Conservation (phyloP, 2,888 invertebrate species). For the Petrophora chlorosata region DNA sequence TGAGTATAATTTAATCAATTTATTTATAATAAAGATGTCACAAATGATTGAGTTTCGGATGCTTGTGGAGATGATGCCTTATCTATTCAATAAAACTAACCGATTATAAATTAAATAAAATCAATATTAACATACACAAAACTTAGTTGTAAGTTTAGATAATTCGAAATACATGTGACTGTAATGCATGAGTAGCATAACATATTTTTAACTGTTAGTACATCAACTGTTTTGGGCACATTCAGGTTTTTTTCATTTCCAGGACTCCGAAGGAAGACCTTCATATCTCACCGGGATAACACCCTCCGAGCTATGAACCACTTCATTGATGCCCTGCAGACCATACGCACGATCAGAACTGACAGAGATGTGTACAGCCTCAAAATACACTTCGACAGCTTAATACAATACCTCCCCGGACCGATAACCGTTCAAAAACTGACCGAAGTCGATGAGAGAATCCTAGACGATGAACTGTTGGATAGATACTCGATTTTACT, state of each 20-base stretch:
- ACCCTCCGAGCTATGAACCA: slow-evolving; percentile 47
- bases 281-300: slow-evolving; percentile 33
- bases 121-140: background rate
- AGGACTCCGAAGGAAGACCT: slow-evolving; percentile 42
- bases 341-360: slow-evolving; percentile 55
- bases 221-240: slow-evolving; percentile 73
- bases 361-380: slow-evolving; percentile 55
- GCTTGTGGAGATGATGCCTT: no score
- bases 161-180: slow-evolving; percentile 48
- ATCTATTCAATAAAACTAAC: no score
- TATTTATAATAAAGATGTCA: no score
- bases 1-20: no score
- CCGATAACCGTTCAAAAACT: slow-evolving; percentile 87
- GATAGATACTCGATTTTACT: slow-evolving; percentile 80
- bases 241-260: slow-evolving; percentile 74
- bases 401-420: slow-evolving; percentile 73
- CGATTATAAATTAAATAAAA: no score
- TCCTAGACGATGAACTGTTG: slow-evolving; percentile 57
- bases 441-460: slow-evolving; percentile 71
- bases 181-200: slow-evolving; percentile 25
- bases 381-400: slow-evolving; percentile 35
- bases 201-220: slow-evolving; percentile 35
- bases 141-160: background rate
- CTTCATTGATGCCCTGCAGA: slow-evolving; percentile 58
- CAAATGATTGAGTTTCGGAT: no score